These are phyloP conservation scores for Peromyscus nudipes DNA, from an alignment of 2,797 vertebrate genomes.

Conservation along the genomic window DNA sequence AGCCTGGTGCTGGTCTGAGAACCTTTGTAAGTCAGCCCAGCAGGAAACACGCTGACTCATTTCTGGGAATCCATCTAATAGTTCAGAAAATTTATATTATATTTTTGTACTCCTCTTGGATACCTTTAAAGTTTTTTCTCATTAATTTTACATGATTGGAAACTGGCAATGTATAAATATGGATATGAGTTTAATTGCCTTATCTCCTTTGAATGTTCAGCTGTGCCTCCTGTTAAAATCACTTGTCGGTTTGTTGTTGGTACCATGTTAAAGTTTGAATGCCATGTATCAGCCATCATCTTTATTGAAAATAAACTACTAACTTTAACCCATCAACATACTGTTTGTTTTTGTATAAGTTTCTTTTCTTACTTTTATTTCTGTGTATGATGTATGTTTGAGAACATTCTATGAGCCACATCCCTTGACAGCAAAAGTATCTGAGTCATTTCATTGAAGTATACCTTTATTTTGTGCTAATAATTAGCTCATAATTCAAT, in stretches of 20 bases:
- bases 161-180: background rate
- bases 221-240: background rate
- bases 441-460: background rate
- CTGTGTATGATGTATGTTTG: background rate
- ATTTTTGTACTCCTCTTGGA: background rate
- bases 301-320: background rate
- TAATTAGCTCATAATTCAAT: background rate
- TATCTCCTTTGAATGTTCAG: background rate
- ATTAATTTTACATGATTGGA: background rate
- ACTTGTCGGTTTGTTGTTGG: background rate
- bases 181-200: background rate
- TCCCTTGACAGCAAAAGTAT: background rate
- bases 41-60: background rate
- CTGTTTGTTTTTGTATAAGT: background rate
- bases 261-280: background rate
- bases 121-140: background rate
- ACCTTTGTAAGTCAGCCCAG: background rate
- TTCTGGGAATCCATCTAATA: background rate
- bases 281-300: background rate
- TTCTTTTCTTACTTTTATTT: background rate
- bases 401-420: background rate
- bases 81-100: background rate
- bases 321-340: background rate
- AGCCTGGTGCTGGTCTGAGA: background rate
- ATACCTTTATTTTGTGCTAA: background rate